A percentile compares a stretch with the other conserved stretches of the same genome.
phyloP scores from a whole-genome alignment of 1,140 invertebrate species.

The Hyphantria cunea region DNA sequence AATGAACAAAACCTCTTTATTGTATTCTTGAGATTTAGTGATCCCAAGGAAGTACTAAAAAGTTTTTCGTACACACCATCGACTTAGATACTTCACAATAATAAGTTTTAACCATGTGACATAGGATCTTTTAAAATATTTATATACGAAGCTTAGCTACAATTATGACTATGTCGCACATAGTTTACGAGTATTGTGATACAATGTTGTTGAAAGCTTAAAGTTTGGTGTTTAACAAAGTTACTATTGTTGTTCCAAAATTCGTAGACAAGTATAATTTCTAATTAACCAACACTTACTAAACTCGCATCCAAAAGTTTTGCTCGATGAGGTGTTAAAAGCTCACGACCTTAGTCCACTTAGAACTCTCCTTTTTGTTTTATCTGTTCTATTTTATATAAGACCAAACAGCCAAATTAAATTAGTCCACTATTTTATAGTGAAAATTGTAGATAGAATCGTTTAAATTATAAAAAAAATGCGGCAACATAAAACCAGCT shows the following conservation, averaged over 20 bases:
- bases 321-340: neutral
- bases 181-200: no score
- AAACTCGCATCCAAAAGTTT: neutral
- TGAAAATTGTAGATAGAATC: neutral
- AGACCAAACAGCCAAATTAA: neutral
- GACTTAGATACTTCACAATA: no score
- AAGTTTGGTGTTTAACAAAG: no score
- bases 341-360: neutral
- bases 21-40: no score
- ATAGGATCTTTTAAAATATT: no score
- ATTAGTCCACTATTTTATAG: neutral
- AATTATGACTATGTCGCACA: no score
- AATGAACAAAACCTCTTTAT: no score
- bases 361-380: neutral
- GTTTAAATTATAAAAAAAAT: neutral
- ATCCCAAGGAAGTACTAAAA: no score
- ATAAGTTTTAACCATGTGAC: no score
- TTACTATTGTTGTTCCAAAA: neutral
- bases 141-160: no score
- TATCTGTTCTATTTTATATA: neutral
- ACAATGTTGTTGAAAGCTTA: no score
- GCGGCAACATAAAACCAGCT: neutral
- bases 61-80: no score
- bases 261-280: neutral
- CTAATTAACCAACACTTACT: neutral